Conservation (phyloP, 92 coral and sea anemone genomes). For the Zoanthus solanderi region DNA sequence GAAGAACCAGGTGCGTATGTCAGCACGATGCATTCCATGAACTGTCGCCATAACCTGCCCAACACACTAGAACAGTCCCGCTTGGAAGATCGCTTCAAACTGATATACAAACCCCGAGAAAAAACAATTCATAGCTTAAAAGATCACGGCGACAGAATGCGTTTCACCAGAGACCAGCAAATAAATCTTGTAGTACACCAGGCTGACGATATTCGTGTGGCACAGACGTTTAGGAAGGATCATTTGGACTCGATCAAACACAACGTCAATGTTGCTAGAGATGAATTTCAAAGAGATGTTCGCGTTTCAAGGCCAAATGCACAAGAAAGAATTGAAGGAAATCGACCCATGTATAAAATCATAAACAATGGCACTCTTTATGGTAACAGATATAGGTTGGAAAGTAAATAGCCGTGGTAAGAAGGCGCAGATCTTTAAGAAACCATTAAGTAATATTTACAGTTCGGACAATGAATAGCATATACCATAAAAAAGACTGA, state of each 20-base stretch:
- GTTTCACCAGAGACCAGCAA: conserved; percentile 88
- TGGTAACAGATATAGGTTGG: conserved; percentile 57
- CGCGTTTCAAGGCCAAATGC: conserved; percentile 82
- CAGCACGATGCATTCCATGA: conserved; percentile 74
- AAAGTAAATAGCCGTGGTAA: conserved; percentile 1
- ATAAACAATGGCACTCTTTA: conserved; percentile 87
- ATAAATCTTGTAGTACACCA: conserved; percentile 85
- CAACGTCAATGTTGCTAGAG: conserved; percentile 88
- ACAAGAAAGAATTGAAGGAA: conserved; percentile 79
- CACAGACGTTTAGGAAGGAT: conserved; percentile 79
- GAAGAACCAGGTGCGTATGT: conserved; percentile 87
- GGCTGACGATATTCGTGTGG: conserved; percentile 77
- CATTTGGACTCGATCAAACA: conserved; percentile 71
- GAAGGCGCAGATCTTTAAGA: background rate
- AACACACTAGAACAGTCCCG: conserved; percentile 85
- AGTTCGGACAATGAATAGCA: too few relatives aligned
- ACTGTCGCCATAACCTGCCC: conserved; percentile 85
- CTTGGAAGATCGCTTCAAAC: conserved; percentile 88
- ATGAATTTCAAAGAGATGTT: conserved; percentile 87
- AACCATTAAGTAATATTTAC: too few relatives aligned
- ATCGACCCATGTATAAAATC: conserved; percentile 88
- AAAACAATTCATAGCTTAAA: conserved; percentile 73
- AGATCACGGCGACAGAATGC: conserved; percentile 89
- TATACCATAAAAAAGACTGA: too few relatives aligned
- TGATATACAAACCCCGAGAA: conserved; percentile 90